Base-by-base conservation (phyloP, 2,888 invertebrate species). In the Caenorhabditis macrosperma region DNA sequence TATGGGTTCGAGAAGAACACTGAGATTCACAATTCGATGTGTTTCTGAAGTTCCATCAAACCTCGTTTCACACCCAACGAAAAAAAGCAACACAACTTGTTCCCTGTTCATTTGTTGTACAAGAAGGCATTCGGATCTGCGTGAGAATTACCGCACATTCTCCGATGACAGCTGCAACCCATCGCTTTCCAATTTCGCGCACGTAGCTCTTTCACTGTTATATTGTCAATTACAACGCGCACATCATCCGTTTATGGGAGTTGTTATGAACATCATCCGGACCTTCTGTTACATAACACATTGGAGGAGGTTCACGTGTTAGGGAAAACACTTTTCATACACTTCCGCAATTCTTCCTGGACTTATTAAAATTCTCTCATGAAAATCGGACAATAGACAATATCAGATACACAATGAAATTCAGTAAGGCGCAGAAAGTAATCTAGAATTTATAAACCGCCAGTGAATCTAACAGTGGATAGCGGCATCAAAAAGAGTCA, bases 111-210 rank as follows among this genome's bases (percentile, higher is more conserved):
- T 44, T 67, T 55, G 30, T 15, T 52, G 55, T 33, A 30, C 35
- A 9, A 24, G 15, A 20, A 17, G 22, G 12, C 22, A 24, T 33
- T 24, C 22, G 22, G 41, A 20, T 59, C 46, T 60, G 76, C 38
- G 76, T 68, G 76, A 76, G 68, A 77, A 77, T 77, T 77, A 66
- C 77, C 77, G 68, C 69, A 30, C 59, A 60, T 30, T 30, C 52
- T 30, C 24, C 17, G 30, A 35, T 74, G 74, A 64, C 74, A 74
- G 74, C 74, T 74, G 74, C 74, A 74, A 57, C 74, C 59, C 74
- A 74, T 74, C 64, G 46, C 74, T 74, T 74, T 64, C 46, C 48
- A 74, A 74, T 74, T 74, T 64, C 57, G 64, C 57, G 61, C 57
- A 66, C 59, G 26, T 26, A 57, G 41, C 54, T 44, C 35, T 46